Conservation (phyloP, 2,797 vertebrate species). For the Centropyge bicolor region DNA sequence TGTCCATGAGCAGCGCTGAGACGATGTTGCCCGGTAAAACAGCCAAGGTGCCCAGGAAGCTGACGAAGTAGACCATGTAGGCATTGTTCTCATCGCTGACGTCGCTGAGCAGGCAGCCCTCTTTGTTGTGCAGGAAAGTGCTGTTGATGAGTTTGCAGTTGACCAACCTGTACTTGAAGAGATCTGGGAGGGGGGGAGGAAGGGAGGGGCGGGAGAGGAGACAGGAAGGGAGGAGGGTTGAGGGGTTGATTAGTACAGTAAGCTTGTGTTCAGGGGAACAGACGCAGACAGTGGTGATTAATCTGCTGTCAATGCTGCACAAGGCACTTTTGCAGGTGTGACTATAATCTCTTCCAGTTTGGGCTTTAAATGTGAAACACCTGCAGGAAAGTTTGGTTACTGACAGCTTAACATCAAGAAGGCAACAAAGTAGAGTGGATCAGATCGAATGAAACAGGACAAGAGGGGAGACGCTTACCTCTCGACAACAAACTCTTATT, state of each 20-base stretch:
- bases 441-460: neutral
- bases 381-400: neutral
- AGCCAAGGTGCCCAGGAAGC: conserved; percentile 95
- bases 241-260: neutral
- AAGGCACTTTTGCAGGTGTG: neutral
- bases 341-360: neutral
- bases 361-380: neutral
- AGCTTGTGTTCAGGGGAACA: no score
- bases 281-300: neutral
- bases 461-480: neutral
- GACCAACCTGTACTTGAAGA: conserved; percentile 95
- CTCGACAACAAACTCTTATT: neutral
- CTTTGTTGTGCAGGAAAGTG: conserved; percentile 97
- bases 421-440: neutral
- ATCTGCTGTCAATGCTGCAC: neutral
- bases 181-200: conserved; percentile 81
- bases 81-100: conserved; percentile 96
- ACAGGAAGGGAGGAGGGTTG: neutral
- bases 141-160: conserved; percentile 94
- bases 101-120: conserved; percentile 94
- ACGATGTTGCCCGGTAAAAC: conserved; percentile 97
- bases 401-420: neutral
- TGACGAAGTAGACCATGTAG: conserved; percentile 99
- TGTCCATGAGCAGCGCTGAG: conserved; percentile 98
- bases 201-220: neutral